Conservation (phyloP, 2,888 invertebrate species). For the Schizotus pectinicornis region DNA sequence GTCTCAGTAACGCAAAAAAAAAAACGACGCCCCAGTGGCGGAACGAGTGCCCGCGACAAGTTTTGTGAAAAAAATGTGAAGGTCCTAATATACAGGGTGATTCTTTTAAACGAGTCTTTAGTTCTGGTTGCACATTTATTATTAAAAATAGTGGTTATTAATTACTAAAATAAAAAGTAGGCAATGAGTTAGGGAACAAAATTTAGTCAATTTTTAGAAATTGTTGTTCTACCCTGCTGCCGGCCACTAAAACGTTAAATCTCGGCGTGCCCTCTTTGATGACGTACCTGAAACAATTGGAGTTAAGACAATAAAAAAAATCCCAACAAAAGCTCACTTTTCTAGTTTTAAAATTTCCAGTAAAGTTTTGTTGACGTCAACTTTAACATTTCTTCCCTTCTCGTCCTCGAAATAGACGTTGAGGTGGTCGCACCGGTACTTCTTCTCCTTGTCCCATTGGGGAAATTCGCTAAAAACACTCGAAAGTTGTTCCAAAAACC, state of each 20-base stretch:
- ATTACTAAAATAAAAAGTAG: neutral
- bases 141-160: neutral
- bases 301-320: constrained; percentile 7
- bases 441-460: constrained; percentile 72
- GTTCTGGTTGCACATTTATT: too few relatives aligned
- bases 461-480: constrained; percentile 73
- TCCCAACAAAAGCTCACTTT: constrained; percentile 55
- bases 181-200: neutral
- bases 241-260: constrained; percentile 67
- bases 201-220: constrained; percentile 63
- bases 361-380: constrained; percentile 65
- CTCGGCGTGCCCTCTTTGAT: constrained; percentile 71
- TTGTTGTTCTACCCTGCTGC: constrained; percentile 63
- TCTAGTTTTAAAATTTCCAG: constrained; percentile 65
- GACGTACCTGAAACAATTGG: constrained; percentile 60
- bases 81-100: neutral
- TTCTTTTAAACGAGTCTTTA: neutral
- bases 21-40: too few relatives aligned
- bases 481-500: constrained; percentile 66
- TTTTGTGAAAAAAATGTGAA: neutral
- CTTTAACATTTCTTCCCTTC: constrained; percentile 64
- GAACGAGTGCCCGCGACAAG: too few relatives aligned
- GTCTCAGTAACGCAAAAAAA: too few relatives aligned
- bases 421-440: constrained; percentile 67
- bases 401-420: constrained; percentile 78